Conservation (phyloP, 2,113 vertebrate species). For the Enhydra lutris region DNA sequence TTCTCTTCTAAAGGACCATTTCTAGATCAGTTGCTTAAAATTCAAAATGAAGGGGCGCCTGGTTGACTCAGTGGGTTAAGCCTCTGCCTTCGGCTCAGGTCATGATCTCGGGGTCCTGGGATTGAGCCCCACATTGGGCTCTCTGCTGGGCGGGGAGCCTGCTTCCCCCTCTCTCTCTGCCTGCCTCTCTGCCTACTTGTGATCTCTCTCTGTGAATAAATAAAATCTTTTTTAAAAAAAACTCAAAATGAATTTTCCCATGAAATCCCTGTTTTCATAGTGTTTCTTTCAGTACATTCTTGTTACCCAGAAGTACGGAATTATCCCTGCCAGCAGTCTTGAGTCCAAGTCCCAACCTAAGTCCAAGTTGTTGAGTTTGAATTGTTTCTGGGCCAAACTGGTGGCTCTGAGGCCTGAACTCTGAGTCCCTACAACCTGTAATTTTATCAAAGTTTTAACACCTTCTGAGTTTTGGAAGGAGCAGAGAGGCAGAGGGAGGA, state of each 20-base stretch:
- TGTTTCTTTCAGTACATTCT: not conserved
- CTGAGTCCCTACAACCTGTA: not conserved
- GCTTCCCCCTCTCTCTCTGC: no score
- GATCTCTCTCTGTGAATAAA: no score
- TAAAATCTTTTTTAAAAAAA: not conserved
- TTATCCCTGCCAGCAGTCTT: not conserved
- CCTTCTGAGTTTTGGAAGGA: not conserved
- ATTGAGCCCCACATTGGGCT: fast-evolving
- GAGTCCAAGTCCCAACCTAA: not conserved
- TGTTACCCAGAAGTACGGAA: not conserved
- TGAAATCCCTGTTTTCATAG: not conserved
- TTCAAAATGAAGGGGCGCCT: not conserved
- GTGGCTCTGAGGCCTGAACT: not conserved
- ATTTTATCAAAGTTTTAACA: not conserved
- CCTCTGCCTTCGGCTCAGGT: no score
- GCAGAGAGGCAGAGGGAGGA: not conserved
- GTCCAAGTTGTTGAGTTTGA: not conserved
- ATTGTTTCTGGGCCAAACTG: not conserved
- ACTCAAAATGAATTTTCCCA: not conserved
- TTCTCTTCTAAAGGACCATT: not conserved
- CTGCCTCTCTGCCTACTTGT: no score
- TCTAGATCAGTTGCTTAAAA: not conserved
- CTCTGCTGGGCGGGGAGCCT: no score
- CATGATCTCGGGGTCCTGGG: no score
- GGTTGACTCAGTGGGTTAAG: no score